Base-by-base conservation (phyloP, 2,113 vertebrate genomes). In the Poecilia latipinna region DNA sequence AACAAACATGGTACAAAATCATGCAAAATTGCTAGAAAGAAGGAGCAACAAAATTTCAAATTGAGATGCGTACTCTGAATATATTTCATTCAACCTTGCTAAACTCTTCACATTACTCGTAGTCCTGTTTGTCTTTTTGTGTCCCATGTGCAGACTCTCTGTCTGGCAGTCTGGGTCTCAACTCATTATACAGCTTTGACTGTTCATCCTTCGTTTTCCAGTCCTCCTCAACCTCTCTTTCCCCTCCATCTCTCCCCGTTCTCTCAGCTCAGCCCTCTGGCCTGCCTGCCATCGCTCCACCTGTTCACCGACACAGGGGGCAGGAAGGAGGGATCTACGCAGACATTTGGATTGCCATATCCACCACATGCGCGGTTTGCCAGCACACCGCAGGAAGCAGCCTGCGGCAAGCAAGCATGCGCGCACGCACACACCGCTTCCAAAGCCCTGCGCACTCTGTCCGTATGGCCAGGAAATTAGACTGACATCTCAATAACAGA, bases 401-500 rank as follows among this genome's bases (percentile, higher is more conserved):
- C 87, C 80, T 80, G 75, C 79, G 74, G 80, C 85, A 74, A 42
- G 5, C 76, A 77, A 54, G 68, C 71, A 84, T 68, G 83, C 77
- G 69, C 51, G 4, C 75, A 76, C 67, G 64, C 73, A 84, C 72
- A 82, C 77, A 82, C 75, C 26, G 22, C 31, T 51, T 86, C 81
- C 81, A 87, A 87, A 82, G 76, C 77, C 68, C 54, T 7, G 37
- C 84, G 76, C 88, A 84, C 89, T 82, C 79, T 33, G 8, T 77
- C 89, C 90, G 69, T 90, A 90, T 90, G 91, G 89, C 84, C 92
- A 90, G 91, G 88, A 93, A 90, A 93, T 93, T 89, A 89, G 85
- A 90, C 81, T 93, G 90, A 93, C 89, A 84, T 92, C 91, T 93
- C 89, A 93, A 93, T 93, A 92, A 91, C 84, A 90, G 79, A 88